Base-by-base conservation (phyloP, 1,140 invertebrate genomes). In the Camponotus vicinus region DNA sequence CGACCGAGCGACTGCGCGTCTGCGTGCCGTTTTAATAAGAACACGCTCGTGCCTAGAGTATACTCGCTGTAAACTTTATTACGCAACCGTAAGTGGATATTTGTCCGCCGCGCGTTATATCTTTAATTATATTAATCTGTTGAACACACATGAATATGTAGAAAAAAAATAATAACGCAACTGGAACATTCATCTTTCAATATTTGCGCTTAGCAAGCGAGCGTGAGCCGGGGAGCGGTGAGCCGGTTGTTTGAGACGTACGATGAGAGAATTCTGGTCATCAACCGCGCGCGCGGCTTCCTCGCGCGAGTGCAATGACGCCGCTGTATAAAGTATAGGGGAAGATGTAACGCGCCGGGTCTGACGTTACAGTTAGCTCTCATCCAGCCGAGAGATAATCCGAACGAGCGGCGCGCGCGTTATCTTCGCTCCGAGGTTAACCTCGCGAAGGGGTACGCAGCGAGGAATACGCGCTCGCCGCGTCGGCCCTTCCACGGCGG, bases 341-440 rank as follows among this genome's bases (percentile, higher is more conserved):
- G 40, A 75, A 73, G 67, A 73, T 83, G 69, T 61, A 83, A 75
- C 79, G 57, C 79, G 79, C 69, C 69, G 79, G 69, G 73, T 61
- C 79, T 75, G 69, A 61, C 55, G 67, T 73, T 83, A 83, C 69
- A 69, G 69, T 83, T 83, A 83, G 55, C 40, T 61, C 40, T 61
- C 79, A 73, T 83, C 79, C 79, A 57, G 79, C 34, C 40, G 66
- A 57, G 79, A 83, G 59, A 49, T 57, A 70, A 69, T 13, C 40
- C 59, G 45, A 27, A 79, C 40, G 67, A 49, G 40, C 66, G 37
- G 27, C 3, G 34, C 34, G 76, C 83, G n/a, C 57, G 66, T 82
- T 76, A 79, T 79, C 67, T 66, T 37, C 61, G 55, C 42, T 27
- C 67, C 80, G 59, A 37, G 69, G 55, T 80, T 82, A 76, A 86